Conservation (phyloP, 2,113 vertebrate species). For the Cyphomyrus discorhynchus region DNA sequence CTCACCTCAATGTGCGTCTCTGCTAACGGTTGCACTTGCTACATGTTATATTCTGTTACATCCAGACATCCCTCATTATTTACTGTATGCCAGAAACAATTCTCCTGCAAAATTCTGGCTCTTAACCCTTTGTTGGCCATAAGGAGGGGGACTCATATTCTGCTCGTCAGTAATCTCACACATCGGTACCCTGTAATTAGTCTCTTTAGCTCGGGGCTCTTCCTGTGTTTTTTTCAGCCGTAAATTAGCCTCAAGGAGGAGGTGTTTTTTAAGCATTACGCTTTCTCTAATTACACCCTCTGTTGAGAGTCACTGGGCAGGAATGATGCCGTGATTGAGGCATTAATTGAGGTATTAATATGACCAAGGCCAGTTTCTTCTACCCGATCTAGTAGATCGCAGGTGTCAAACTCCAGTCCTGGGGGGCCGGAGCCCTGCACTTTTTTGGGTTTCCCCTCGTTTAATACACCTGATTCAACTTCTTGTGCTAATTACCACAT, state of each 20-base stretch:
- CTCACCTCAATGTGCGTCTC: background rate
- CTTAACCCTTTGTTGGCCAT: background rate
- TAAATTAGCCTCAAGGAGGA: background rate
- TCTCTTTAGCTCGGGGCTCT: slow-evolving; percentile 3
- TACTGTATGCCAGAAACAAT: background rate
- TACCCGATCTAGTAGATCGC: background rate
- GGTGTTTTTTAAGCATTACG: background rate
- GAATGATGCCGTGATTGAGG: background rate
- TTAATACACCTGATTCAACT: too few species aligned
- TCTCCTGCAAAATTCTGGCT: background rate
- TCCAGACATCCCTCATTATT: background rate
- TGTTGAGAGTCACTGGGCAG: background rate
- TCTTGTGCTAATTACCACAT: too few species aligned
- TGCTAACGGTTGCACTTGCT: background rate
- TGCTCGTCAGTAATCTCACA: background rate
- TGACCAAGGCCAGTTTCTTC: background rate
- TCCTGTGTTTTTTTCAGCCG: background rate
- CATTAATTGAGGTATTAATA: background rate
- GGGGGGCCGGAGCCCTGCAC: too few species aligned
- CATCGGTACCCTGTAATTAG: background rate
- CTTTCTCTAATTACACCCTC: background rate
- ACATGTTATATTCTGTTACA: background rate
- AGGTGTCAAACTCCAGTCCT: too few species aligned
- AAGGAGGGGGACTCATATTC: background rate
- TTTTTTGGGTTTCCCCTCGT: too few species aligned